A percentile compares a stretch with the other conserved stretches of the same genome.
These are phyloP conservation scores for Burhinus bistriatus DNA, from an alignment of 2,113 vertebrate genomes.

Conservation along the genomic window DNA sequence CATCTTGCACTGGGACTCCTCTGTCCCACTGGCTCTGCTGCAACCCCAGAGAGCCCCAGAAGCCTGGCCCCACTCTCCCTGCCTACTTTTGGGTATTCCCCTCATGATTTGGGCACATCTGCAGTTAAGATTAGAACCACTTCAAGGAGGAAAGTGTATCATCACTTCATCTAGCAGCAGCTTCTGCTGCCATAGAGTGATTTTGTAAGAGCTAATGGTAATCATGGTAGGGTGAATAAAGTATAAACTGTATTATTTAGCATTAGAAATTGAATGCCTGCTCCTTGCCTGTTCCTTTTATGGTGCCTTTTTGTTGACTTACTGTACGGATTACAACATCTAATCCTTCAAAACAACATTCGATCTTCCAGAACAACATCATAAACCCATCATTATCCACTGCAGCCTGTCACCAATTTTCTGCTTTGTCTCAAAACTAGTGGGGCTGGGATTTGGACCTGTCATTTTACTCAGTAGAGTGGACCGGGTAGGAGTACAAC, in stretches of 20 bases:
- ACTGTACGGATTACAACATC: background rate
- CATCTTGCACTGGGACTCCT: background rate
- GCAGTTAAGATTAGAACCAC: background rate
- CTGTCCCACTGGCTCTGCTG: background rate
- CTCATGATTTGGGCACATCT: background rate
- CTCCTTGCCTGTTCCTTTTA: background rate
- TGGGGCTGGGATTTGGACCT: background rate
- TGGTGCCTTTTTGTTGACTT: background rate
- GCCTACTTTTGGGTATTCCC: background rate
- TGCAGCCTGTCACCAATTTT: background rate
- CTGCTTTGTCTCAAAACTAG: background rate
- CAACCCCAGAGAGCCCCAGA: accelerated
- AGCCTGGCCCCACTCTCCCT: background rate
- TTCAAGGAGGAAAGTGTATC: background rate
- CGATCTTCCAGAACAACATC: background rate
- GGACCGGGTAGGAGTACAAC: background rate
- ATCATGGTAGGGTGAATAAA: background rate
- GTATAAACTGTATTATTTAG: background rate
- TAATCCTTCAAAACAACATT: background rate
- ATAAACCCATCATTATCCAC: background rate
- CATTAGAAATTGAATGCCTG: background rate
- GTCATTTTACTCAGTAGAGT: background rate
- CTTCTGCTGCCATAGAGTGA: background rate
- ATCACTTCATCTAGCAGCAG: background rate
- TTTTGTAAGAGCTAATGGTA: background rate